These are phyloP conservation scores for Carassius auratus DNA, from an alignment of 2,113 vertebrate genomes.

Conservation along the genomic window DNA sequence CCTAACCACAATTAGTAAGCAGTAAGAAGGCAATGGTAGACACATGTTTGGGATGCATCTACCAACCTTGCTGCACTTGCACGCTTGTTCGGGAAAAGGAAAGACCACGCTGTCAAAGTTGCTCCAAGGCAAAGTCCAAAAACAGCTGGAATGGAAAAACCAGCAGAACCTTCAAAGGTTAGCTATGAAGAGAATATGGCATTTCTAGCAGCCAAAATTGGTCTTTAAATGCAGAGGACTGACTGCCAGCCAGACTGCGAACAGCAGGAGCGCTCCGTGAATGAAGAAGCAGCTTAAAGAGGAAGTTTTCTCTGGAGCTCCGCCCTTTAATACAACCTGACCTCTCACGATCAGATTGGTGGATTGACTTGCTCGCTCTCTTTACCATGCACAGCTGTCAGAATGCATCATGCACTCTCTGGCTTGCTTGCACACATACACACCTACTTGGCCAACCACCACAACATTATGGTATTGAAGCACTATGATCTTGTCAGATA, in stretches of 20 bases:
- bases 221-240: neutral
- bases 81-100: conserved; percentile 9
- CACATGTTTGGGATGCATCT: conserved; percentile 34
- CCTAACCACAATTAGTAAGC: neutral
- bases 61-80: conserved; percentile 61
- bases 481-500: conserved; percentile 27
- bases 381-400: conserved; percentile 65
- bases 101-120: conserved; percentile 39
- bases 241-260: neutral
- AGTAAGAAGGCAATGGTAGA: conserved; percentile 26
- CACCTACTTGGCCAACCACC: conserved; percentile 38
- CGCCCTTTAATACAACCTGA: conserved; percentile 70
- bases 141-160: conserved; percentile 35
- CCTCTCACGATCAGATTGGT: conserved; percentile 69
- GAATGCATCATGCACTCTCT: conserved; percentile 66
- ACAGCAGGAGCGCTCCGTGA: neutral
- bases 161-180: neutral
- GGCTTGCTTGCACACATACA: conserved; percentile 47
- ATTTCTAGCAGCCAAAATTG: neutral
- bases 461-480: conserved; percentile 45
- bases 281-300: conserved; percentile 29
- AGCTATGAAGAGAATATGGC: neutral
- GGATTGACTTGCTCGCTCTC: conserved; percentile 51
- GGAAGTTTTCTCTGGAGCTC: conserved; percentile 51
- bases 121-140: conserved; percentile 34